Percentiles rank a stretch among this genome's conserved stretches.
These are phyloP conservation scores for Willowsia nigromaculata DNA, from an alignment of 2,888 invertebrate genomes.

Conservation along the genomic window DNA sequence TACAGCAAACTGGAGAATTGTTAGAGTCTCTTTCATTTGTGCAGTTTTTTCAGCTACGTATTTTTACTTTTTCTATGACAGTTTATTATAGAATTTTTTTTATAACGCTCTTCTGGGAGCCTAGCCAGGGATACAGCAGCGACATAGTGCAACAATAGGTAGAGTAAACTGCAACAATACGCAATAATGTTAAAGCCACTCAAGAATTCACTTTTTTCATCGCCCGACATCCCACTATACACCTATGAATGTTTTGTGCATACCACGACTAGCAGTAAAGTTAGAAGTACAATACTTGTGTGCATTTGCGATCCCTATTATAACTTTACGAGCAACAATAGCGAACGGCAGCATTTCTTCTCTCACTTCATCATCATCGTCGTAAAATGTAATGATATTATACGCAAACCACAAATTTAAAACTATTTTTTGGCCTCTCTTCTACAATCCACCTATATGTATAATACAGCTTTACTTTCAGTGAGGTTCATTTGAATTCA, in stretches of 20 bases:
- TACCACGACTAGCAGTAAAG: too few relatives aligned
- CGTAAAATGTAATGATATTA: not conserved
- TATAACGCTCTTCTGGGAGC: not conserved
- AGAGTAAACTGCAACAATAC: not conserved
- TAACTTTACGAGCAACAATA: not conserved
- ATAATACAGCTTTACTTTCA: not conserved
- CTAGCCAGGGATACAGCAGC: not conserved
- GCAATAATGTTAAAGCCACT: slow-evolving; percentile 14
- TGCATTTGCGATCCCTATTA: too few relatives aligned
- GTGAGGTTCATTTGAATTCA: not conserved
- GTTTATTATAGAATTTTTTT: not conserved
- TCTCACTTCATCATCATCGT: not conserved
- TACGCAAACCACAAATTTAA: slow-evolving; percentile 28
- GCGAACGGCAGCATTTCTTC: not conserved
- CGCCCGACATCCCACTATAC: not conserved
- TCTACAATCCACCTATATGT: not conserved
- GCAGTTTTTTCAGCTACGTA: too few relatives aligned
- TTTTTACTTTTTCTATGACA: too few relatives aligned
- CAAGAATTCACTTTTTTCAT: slow-evolving; percentile 18
- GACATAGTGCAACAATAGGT: not conserved
- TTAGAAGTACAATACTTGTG: too few relatives aligned
- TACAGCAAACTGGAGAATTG: too few relatives aligned
- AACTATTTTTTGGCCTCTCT: slow-evolving; percentile 41
- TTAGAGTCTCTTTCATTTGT: too few relatives aligned
- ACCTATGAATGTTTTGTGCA: not conserved